These are phyloP conservation scores for Tetrapedia diversipes DNA, from an alignment of 2,888 invertebrate genomes.

Conservation along the genomic window DNA sequence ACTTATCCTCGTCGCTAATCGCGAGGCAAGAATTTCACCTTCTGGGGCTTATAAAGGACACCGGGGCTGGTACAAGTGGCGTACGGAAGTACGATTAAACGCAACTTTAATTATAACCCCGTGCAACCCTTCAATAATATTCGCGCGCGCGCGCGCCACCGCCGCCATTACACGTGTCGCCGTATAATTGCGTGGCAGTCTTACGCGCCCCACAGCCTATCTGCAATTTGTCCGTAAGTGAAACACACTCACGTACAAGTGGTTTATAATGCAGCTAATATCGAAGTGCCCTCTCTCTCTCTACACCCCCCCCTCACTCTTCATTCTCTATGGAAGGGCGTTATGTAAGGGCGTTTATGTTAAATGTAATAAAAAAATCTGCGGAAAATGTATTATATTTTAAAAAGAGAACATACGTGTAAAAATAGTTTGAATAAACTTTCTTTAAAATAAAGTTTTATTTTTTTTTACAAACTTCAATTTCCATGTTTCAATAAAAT, in stretches of 20 bases:
- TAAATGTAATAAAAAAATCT: too few relatives aligned
- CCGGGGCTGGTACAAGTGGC: conserved; percentile 23
- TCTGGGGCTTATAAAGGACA: conserved; percentile 17
- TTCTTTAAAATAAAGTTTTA: too few relatives aligned
- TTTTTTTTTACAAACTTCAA: too few relatives aligned
- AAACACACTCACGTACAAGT: conserved; percentile 53
- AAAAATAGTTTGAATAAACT: too few relatives aligned
- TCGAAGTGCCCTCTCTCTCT: conserved; percentile 24
- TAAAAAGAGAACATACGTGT: too few relatives aligned
- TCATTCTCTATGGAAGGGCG: too few relatives aligned
- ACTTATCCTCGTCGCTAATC: too few relatives aligned
- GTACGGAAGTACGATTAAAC: conserved; percentile 45
- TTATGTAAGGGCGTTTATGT: too few relatives aligned
- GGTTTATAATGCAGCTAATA: conserved; percentile 62
- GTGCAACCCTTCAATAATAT: conserved; percentile 27
- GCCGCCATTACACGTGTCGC: conserved; percentile 5
- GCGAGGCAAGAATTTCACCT: conserved; percentile 24
- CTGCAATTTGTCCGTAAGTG: conserved; percentile 56
- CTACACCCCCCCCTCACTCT: too few relatives aligned
- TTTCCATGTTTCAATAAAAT: too few relatives aligned
- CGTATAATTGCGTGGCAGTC: conserved; percentile 21
- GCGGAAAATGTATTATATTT: too few relatives aligned
- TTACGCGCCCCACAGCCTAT: conserved; percentile 33
- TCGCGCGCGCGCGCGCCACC: conserved; percentile 10
- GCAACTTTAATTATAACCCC: conserved; percentile 48